These are phyloP conservation scores for Chrysogorgia sp. DNA, from an alignment of 92 coral and sea anemone species.

Conservation along the genomic window DNA sequence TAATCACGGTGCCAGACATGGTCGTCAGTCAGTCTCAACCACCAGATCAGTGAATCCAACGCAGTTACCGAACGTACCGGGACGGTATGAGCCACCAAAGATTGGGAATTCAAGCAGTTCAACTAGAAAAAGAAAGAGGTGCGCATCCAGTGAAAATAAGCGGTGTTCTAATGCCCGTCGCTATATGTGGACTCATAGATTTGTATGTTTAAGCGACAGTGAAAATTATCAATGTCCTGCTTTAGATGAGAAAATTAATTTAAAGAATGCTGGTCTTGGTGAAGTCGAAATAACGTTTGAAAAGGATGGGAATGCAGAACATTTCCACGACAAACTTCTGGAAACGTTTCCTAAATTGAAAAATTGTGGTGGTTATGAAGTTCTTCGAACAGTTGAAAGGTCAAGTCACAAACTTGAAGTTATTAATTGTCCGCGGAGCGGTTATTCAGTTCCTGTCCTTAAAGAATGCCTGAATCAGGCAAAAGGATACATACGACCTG, in stretches of 20 bases:
- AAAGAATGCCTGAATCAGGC: conserved; percentile 51
- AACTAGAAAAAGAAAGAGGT: too few species aligned
- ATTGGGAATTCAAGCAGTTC: too few species aligned
- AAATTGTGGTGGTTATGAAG: conserved; percentile 55
- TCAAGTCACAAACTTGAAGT: conserved; percentile 51
- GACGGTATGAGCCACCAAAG: too few species aligned
- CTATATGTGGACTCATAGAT: background rate
- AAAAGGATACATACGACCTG: conserved; percentile 50
- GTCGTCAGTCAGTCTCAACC: too few species aligned
- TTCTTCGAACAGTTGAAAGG: conserved; percentile 48
- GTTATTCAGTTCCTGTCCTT: conserved; percentile 42
- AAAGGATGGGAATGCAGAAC: conserved; percentile 54
- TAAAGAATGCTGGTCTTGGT: conserved; percentile 48
- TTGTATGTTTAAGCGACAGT: background rate
- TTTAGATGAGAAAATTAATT: background rate
- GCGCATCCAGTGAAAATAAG: too few species aligned
- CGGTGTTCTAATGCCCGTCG: too few species aligned
- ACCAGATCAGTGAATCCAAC: too few species aligned
- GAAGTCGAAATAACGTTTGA: conserved; percentile 47
- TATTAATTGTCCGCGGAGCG: conserved; percentile 49
- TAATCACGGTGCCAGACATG: too few species aligned
- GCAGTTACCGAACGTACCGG: too few species aligned
- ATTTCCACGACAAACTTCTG: conserved; percentile 43
- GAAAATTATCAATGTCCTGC: background rate
- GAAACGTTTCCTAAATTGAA: conserved; percentile 41